Percentiles rank a stretch among this genome's conserved stretches.
phyloP scores from a whole-genome alignment of 2,797 vertebrate species.

The Lepus townsendii region DNA sequence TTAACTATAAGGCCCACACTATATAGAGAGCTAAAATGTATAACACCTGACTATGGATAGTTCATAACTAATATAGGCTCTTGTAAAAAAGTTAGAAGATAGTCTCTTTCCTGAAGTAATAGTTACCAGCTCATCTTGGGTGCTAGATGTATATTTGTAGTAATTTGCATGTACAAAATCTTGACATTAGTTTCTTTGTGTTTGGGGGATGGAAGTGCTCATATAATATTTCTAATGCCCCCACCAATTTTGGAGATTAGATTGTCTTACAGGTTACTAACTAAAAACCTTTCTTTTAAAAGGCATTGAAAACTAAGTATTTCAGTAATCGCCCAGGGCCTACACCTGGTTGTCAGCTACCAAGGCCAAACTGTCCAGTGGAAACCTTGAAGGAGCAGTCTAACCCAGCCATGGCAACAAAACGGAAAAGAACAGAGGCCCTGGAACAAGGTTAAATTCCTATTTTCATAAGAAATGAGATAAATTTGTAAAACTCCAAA shows the following conservation, averaged over 20 bases:
- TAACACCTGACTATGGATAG: background rate
- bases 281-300: conserved; percentile 62
- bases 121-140: background rate
- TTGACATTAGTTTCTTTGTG: conserved; percentile 25
- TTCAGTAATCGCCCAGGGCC: conserved; percentile 97
- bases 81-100: background rate
- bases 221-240: conserved; percentile 22
- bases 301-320: conserved; percentile 96
- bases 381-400: conserved; percentile 95
- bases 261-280: conserved; percentile 37
- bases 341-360: conserved; percentile 94
- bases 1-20: background rate
- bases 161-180: conserved; percentile 11
- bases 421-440: conserved; percentile 94
- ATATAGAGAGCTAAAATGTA: background rate
- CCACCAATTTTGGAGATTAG: background rate
- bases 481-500: background rate
- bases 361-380: conserved; percentile 94
- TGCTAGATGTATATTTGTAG: background rate
- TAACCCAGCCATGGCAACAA: conserved; percentile 90
- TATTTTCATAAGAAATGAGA: background rate
- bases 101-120: background rate
- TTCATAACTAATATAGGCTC: background rate
- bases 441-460: conserved; percentile 93
- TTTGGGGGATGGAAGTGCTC: background rate